Evolutionary conservation across 2,888 invertebrate genomes (phyloP), one percentile per base, ranked within the genome.

Genomic region (Mesopsocus fuscifrons): DNA sequence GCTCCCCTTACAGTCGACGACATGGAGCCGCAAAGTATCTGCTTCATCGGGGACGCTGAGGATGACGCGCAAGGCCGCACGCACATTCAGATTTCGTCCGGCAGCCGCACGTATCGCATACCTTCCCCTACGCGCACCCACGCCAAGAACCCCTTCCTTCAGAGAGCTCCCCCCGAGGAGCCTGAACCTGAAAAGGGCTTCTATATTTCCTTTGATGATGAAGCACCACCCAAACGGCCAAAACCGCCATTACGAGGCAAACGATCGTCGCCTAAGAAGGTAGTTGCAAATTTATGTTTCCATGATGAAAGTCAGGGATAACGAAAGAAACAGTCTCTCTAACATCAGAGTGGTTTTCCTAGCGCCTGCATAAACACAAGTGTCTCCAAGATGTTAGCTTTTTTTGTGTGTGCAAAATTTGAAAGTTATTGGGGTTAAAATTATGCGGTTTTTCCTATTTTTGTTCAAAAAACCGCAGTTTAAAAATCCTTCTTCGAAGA

Each of bases 1-100:
- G 73, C 76, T 34, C 70, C 73, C 11, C 77, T 75, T 21, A 72
- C 77, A 43, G 73, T 73, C 17, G 85, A 84, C 57, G 85, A 85
- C 56, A 88, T 89, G 87, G 87, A 85, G 53, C 88, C 89, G 0
- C 89, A 89, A 59, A 87, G 82, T 64, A 88, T 89, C 54, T 88
- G 87, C 44, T 89, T 89, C 57, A 87, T 88, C 51, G 87, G 85
- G 55, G 76, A 72, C 59, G 42, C 42, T n/a, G 58, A 59, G 52
- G 70, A 69, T 53, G 66, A 67, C 2, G 54, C 72, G 11, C 64
- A 71, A 34, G 77, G 78, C 53, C 73, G 84, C 53, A 72, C 77
- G 54, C 71, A 78, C 52, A 65, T 87, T 50, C 78, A 87, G 60
- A 88, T 88, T 50, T 81, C 84, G 9, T 87, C 85, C 23, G 88